Evolutionary conservation across 1,140 invertebrate species (phyloP).

Genomic region (Philotrypesis tridentata): DNA sequence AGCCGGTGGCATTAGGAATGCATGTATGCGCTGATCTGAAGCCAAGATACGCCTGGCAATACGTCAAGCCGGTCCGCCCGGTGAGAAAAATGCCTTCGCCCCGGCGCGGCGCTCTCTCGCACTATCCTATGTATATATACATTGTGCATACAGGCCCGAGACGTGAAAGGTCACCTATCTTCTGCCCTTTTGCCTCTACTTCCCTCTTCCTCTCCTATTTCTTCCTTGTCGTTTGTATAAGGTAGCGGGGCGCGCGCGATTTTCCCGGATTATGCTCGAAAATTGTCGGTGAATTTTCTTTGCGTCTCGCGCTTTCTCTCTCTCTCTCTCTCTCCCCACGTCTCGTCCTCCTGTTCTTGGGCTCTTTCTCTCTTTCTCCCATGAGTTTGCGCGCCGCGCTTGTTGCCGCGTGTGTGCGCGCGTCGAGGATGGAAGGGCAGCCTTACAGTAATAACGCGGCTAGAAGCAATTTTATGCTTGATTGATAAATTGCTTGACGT

Average conservation of each 20-base stretch:
- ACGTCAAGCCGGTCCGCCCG: constrained; percentile 55
- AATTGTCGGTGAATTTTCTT: constrained; percentile 26
- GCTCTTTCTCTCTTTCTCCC: neutral
- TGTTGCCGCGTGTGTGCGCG: no score
- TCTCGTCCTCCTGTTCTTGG: no score
- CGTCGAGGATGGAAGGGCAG: neutral
- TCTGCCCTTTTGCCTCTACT: neutral
- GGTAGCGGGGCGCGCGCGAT: neutral
- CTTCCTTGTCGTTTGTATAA: neutral
- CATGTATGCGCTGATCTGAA: constrained; percentile 65
- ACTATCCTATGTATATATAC: neutral
- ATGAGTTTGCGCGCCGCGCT: neutral
- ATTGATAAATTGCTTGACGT: constrained; percentile 33
- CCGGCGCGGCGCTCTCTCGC: neutral
- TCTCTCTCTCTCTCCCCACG: neutral
- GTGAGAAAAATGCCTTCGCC: constrained; percentile 60
- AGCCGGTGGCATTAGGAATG: constrained; percentile 61
- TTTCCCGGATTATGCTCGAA: constrained; percentile 43
- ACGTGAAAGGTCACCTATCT: constrained; percentile 45
- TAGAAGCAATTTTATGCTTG: constrained; percentile 39
- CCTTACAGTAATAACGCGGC: neutral
- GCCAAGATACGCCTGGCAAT: constrained; percentile 65
- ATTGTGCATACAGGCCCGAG: neutral
- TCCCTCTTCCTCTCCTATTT: constrained; percentile 2
- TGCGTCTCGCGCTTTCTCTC: neutral